Conservation (phyloP, 2,113 vertebrate species). For the Rhinoptilus africanus region DNA sequence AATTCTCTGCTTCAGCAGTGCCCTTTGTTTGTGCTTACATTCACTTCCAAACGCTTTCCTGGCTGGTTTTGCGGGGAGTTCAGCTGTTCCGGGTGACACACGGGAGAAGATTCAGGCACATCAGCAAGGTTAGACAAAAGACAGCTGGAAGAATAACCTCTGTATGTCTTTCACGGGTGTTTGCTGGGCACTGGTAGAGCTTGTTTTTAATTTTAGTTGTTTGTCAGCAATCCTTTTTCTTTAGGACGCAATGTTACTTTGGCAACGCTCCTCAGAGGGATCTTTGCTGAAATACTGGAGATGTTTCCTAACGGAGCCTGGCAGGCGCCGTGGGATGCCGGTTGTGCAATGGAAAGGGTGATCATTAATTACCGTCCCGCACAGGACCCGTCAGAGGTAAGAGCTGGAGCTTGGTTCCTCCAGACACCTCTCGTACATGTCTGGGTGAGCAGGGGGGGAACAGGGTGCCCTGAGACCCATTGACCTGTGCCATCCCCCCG, state of each 20-base stretch:
- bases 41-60: too few relatives aligned
- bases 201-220: neutral
- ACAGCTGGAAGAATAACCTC: neutral
- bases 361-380: accelerated
- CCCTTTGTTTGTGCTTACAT: neutral
- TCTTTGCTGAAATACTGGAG: neutral
- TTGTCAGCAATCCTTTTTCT: neutral
- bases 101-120: accelerated
- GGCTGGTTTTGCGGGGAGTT: accelerated
- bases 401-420: neutral
- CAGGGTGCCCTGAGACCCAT: neutral
- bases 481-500: neutral
- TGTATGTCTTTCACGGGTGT: accelerated
- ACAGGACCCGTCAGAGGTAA: neutral
- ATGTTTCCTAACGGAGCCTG: neutral
- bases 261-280: neutral
- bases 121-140: neutral
- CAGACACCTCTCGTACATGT: accelerated
- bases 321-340: accelerated
- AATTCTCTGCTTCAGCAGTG: neutral
- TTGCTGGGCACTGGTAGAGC: neutral
- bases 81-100: neutral
- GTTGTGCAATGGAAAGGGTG: neutral
- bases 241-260: neutral
- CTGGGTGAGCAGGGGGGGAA: accelerated